A percentile compares a stretch with the other conserved stretches of the same genome.
These are phyloP conservation scores for Crocidura indochinensis DNA, from an alignment of 2,797 vertebrate species.

Conservation along the genomic window DNA sequence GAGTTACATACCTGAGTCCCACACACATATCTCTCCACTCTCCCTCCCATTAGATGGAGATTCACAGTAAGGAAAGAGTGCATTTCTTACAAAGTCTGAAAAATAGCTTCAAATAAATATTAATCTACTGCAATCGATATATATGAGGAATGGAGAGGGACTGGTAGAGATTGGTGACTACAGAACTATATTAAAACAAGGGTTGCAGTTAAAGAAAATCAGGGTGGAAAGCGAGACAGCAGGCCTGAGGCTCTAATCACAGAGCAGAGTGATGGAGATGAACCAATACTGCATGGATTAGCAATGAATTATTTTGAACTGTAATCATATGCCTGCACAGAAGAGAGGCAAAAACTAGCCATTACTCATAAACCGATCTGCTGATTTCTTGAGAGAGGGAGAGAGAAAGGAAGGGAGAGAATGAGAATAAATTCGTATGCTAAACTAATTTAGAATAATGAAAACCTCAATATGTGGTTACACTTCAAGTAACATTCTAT, in stretches of 20 bases:
- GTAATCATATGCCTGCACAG: conserved; percentile 89
- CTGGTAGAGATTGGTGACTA: conserved; percentile 76
- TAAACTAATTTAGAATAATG: conserved; percentile 88
- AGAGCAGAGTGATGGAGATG: conserved; percentile 89
- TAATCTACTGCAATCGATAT: conserved; percentile 85
- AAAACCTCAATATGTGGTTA: conserved; percentile 88
- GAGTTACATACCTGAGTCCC: conserved; percentile 81
- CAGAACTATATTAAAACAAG: conserved; percentile 88
- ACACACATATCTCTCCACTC: background rate
- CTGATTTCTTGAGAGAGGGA: conserved; percentile 81
- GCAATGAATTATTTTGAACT: conserved; percentile 91
- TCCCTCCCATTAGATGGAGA: conserved; percentile 70
- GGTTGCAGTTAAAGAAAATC: conserved; percentile 87
- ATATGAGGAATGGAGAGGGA: conserved; percentile 79
- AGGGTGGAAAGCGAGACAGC: conserved; percentile 83
- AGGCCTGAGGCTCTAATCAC: conserved; percentile 90
- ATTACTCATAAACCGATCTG: conserved; percentile 90
- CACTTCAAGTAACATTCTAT: conserved; percentile 87
- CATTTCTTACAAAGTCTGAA: conserved; percentile 85
- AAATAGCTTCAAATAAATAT: conserved; percentile 87
- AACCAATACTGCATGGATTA: conserved; percentile 91
- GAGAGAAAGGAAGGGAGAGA: conserved; percentile 1
- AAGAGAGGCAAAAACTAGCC: conserved; percentile 89
- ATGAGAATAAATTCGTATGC: conserved; percentile 81
- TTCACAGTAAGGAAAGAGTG: conserved; percentile 83